Evolutionary conservation across 1,140 invertebrate species (phyloP), one percentile per base, ranked within the genome.

Genomic region (Cotesia vestalis): DNA sequence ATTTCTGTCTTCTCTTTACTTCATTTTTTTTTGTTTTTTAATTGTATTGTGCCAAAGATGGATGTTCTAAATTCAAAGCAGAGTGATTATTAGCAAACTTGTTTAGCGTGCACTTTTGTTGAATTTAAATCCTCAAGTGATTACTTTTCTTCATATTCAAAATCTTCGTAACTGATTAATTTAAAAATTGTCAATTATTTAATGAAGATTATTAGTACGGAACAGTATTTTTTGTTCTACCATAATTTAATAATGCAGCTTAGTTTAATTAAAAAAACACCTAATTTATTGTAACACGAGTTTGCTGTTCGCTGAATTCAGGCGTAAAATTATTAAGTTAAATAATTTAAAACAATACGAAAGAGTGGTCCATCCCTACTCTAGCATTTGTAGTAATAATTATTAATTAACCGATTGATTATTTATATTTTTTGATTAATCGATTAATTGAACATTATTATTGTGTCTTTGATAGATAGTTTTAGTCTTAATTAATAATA

Each of bases 41-140:
- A 71, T 71, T 70, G 59, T 73, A 75, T 71, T 73, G 74, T 75
- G 74, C 74, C 74, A 75, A 75, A 75, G 74, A 75, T 75, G 74
- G 71, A 75, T 75, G 71, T 75, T 75, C 68, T 68, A 75, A 73
- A 73, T 71, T 73, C 61, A 17, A 69, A 59, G 74, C 38, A 55
- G 52, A 75, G 55, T 52, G 40, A 59, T 55, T 12, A 55, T 68
- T 68, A 71, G 71, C 74, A 73, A 75, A 73, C 68, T 75, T 73
- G 63, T 69, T 36, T 59, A 34, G 40, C 40, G 40, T 46, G 40
- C 40, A 46, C 40, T 46, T 46, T 46, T 46, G 40, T 46, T 11
- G 6, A 46, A 46, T 46, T 46, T 46, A 46, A 46, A 46, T 46
- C 40, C 40, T 6, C 5, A 61, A 46, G 52, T 34, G 27, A 66